Evolutionary conservation across 2,888 invertebrate genomes (phyloP).

Genomic region (Plebejus anna): DNA sequence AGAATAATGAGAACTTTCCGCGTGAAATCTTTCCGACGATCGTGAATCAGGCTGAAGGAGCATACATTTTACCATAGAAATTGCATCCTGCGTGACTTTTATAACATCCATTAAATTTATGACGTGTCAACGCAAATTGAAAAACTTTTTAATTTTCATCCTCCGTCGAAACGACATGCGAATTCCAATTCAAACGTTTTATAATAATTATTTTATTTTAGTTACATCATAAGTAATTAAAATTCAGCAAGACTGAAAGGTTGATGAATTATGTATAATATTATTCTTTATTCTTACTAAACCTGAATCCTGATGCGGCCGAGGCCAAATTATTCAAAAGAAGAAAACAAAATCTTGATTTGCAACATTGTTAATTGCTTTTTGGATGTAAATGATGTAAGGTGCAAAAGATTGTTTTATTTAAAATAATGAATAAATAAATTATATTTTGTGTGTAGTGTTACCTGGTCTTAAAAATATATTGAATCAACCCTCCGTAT

Average conservation of each 20-base stretch:
- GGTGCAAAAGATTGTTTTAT: not conserved
- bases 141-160: not conserved
- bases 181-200: not conserved
- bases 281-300: not conserved
- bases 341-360: conserved; percentile 10
- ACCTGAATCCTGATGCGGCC: not conserved
- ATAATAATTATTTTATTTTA: not conserved
- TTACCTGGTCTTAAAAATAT: not conserved
- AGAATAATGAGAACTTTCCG: too few species aligned
- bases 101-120: not conserved
- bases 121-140: not conserved
- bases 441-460: not conserved
- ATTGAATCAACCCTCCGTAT: conserved; percentile 34
- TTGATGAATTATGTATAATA: conserved; percentile 1
- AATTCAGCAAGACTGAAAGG: conserved; percentile 12
- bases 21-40: too few species aligned
- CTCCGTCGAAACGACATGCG: not conserved
- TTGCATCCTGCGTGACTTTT: not conserved
- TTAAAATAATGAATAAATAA: not conserved
- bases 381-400: conserved; percentile 1
- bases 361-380: conserved; percentile 4
- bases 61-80: not conserved
- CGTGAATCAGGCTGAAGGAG: too few species aligned
- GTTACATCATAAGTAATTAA: conserved; percentile 2
- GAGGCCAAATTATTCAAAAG: conserved; percentile 2